phyloP scores from a whole-genome alignment of 2,797 vertebrate genomes.

The Crocidura indochinensis region DNA sequence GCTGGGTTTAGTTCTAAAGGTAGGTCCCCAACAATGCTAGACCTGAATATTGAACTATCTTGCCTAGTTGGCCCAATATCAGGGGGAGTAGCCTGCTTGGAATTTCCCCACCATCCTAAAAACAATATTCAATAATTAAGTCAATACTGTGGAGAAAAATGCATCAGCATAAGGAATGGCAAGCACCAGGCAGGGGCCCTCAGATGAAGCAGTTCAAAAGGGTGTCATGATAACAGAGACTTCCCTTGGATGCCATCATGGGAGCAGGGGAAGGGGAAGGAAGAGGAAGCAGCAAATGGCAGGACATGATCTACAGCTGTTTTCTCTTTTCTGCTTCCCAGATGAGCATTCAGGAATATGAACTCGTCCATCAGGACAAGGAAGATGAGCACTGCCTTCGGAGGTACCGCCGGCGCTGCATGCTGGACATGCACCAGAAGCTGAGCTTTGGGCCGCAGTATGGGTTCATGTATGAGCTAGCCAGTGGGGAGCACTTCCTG shows the following conservation, averaged over 20 bases:
- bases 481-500: constrained; percentile 94
- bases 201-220: background rate
- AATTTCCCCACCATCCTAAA: no score
- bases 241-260: background rate
- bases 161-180: background rate
- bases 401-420: constrained; percentile 96
- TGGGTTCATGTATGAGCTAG: constrained; percentile 94
- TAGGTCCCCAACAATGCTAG: no score
- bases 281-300: no score
- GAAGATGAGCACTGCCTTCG: constrained; percentile 96
- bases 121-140: no score
- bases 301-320: background rate
- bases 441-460: constrained; percentile 97
- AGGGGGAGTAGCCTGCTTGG: no score
- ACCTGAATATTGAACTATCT: no score
- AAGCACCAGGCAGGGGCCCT: background rate
- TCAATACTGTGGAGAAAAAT: background rate
- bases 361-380: constrained; percentile 93
- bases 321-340: constrained; percentile 83
- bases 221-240: background rate
- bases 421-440: constrained; percentile 98
- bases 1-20: no score
- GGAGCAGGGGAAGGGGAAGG: no score
- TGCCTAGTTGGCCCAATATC: no score
- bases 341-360: constrained; percentile 99